Evolutionary conservation across 92 coral and sea anemone species (phyloP).

Genomic region (Bergia sp.): DNA sequence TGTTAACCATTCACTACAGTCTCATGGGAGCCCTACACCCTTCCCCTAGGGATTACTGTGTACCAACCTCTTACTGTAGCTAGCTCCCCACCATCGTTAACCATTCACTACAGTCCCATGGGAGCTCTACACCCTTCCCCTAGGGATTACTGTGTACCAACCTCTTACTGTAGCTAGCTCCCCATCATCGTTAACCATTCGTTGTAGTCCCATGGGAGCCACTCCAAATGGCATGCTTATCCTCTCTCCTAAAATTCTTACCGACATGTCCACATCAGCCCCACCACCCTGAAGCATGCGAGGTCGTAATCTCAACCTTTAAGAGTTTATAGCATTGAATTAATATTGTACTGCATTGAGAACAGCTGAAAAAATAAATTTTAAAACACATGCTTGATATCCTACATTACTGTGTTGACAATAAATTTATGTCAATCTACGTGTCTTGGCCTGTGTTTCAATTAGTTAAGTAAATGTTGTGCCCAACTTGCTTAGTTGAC

Average conservation of each 20-base stretch:
- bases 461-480: no score
- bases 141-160: background rate
- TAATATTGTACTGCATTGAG: background rate
- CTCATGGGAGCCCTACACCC: background rate
- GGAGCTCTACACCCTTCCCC: background rate
- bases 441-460: no score
- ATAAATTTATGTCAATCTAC: no score
- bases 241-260: constrained; percentile 16
- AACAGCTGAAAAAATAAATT: background rate
- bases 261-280: constrained; percentile 11
- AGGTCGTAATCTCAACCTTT: constrained; percentile 23
- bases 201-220: constrained; percentile 27
- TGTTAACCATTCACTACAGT: background rate
- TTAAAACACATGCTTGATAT: no score
- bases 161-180: constrained; percentile 35
- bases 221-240: constrained; percentile 39
- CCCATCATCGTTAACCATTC: constrained; percentile 27
- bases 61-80: constrained; percentile 25
- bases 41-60: background rate
- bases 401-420: no score
- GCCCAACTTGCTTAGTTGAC: no score
- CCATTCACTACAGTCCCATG: background rate
- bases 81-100: constrained; percentile 9
- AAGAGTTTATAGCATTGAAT: no score
- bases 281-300: constrained; percentile 20